phyloP scores from a whole-genome alignment of 2,113 vertebrate genomes.

The Uropsilus gracilis region DNA sequence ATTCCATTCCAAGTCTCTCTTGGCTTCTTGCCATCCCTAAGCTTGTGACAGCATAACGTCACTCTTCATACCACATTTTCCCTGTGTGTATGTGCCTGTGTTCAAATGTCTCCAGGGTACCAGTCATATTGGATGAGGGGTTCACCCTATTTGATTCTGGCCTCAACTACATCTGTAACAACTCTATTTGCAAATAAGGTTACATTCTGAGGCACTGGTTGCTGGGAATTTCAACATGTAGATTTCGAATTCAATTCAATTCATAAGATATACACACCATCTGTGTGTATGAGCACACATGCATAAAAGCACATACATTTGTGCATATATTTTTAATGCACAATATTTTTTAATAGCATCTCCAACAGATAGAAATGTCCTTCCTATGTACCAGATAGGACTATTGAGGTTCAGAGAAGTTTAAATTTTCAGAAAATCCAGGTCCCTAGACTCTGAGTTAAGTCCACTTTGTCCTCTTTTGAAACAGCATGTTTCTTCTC shows the following conservation, averaged over 20 bases:
- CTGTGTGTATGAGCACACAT: accelerated
- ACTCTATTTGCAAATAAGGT: neutral
- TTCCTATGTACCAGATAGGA: neutral
- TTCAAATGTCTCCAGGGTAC: neutral
- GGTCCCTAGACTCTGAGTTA: neutral
- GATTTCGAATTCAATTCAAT: conserved; percentile 12
- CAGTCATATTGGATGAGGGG: no score
- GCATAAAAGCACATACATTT: neutral
- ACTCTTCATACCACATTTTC: neutral
- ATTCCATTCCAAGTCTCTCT: neutral
- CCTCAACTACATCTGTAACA: neutral
- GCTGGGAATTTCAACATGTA: neutral
- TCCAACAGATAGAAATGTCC: neutral
- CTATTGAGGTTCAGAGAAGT: neutral
- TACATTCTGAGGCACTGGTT: neutral
- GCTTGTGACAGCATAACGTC: neutral
- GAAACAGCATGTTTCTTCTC: neutral
- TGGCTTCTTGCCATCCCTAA: neutral
- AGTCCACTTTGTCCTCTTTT: neutral
- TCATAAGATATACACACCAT: neutral
- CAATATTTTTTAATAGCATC: neutral
- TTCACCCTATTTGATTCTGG: no score
- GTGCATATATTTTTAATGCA: no score
- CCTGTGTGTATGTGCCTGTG: neutral
- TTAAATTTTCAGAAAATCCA: neutral